These are phyloP conservation scores for Sebastes hopkinsi DNA, from an alignment of 2,797 vertebrate species.

Conservation along the genomic window DNA sequence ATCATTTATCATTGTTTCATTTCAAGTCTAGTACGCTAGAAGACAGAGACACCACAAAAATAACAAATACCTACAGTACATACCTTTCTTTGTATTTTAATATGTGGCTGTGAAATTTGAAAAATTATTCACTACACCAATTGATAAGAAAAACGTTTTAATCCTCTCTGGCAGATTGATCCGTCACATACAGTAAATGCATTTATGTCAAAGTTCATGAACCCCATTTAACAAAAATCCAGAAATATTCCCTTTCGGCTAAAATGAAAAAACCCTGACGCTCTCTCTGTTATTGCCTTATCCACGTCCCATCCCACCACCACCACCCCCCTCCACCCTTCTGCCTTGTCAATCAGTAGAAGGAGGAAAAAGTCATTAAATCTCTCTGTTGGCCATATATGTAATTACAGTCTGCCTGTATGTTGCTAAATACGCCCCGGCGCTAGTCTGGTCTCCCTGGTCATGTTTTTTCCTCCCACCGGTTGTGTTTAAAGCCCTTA, in stretches of 20 bases:
- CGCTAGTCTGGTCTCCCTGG: constrained; percentile 83
- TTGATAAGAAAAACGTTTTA: background rate
- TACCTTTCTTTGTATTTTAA: background rate
- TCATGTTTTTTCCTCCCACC: constrained; percentile 86
- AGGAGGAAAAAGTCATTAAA: constrained; percentile 86
- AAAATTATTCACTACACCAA: background rate
- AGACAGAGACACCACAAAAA: background rate
- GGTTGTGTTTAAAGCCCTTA: constrained; percentile 84
- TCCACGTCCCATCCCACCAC: background rate
- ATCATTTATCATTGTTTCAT: background rate
- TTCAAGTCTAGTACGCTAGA: background rate
- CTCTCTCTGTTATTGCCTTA: constrained; percentile 23
- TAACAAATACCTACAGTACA: background rate
- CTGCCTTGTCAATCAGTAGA: constrained; percentile 85
- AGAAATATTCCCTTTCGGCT: background rate
- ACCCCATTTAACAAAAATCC: background rate
- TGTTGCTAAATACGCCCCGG: constrained; percentile 86
- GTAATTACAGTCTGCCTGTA: constrained; percentile 89
- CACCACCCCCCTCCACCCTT: constrained; percentile 37
- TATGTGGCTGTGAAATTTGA: background rate
- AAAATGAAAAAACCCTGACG: background rate
- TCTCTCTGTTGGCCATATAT: constrained; percentile 85
- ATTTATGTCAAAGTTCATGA: background rate
- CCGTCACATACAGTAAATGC: background rate
- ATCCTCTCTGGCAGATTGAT: background rate